Percentiles rank a stretch among this genome's conserved stretches.
Evolutionary conservation across 2,888 invertebrate species (phyloP).

Genomic region (Mycogona germanica): DNA sequence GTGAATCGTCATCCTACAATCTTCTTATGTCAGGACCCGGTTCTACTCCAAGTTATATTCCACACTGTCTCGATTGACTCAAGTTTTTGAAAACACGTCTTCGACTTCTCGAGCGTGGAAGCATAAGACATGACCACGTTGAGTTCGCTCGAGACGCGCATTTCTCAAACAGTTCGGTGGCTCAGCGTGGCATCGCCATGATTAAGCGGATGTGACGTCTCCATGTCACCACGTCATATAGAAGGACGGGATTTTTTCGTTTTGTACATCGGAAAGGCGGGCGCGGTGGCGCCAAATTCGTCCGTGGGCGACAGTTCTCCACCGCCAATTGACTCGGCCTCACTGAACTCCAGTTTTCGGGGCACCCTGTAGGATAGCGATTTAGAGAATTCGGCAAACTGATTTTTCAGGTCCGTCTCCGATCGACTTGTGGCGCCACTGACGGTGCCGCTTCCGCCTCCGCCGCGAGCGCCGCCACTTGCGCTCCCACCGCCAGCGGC

Average conservation of each 20-base stretch:
- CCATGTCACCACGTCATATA: neutral
- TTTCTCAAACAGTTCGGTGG: no score
- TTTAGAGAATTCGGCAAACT: conserved; percentile 9
- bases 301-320: neutral
- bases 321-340: no score
- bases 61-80: no score
- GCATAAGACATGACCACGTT: no score
- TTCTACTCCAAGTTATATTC: no score
- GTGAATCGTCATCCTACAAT: no score
- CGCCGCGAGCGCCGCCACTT: neutral
- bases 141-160: no score
- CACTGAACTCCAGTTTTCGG: conserved; percentile 1
- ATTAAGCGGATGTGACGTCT: no score
- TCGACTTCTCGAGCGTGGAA: no score
- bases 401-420: conserved; percentile 3
- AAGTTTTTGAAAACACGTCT: no score
- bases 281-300: neutral
- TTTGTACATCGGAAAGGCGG: neutral
- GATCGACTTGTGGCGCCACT: neutral
- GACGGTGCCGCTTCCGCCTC: neutral
- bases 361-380: conserved; percentile 2
- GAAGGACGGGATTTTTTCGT: neutral
- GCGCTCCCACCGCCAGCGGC: neutral
- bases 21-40: no score
- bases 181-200: no score